These are phyloP conservation scores for Drosophila parvula DNA, from an alignment of 1,140 invertebrate genomes.

Conservation along the genomic window DNA sequence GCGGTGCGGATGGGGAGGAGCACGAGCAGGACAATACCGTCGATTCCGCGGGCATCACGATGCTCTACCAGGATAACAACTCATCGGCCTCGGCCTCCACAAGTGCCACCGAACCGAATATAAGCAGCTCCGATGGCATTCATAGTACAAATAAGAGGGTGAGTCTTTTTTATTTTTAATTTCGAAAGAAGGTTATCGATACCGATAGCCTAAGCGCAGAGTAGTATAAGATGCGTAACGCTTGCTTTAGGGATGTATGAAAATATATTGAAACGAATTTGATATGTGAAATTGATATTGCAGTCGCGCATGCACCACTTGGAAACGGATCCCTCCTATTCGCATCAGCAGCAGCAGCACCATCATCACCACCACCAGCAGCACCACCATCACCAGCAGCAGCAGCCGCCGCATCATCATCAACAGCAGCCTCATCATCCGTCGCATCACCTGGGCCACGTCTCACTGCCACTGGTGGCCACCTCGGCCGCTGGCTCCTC, in stretches of 20 bases:
- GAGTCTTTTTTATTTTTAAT: slow-evolving; percentile 32
- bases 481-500: slow-evolving; percentile 44
- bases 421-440: slow-evolving; percentile 55
- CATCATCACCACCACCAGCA: slow-evolving; percentile 63
- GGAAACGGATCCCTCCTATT: slow-evolving; percentile 83
- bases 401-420: slow-evolving; percentile 51
- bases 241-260: no score
- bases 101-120: slow-evolving; percentile 75
- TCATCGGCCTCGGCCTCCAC: slow-evolving; percentile 73
- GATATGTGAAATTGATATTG: no score
- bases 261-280: no score
- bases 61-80: slow-evolving; percentile 72
- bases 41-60: slow-evolving; percentile 85
- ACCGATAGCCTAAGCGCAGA: no score
- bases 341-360: slow-evolving; percentile 73
- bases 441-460: slow-evolving; percentile 49
- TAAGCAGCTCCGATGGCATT: slow-evolving; percentile 82
- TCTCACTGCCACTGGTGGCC: slow-evolving; percentile 54
- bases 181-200: no score
- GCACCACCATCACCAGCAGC: slow-evolving; percentile 32
- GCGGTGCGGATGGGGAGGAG: slow-evolving; percentile 73
- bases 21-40: slow-evolving; percentile 89
- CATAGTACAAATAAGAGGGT: slow-evolving; percentile 84
- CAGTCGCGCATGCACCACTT: slow-evolving; percentile 81
- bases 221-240: no score